Conservation (phyloP, 1,140 invertebrate genomes). For the Laupala kohalensis region DNA sequence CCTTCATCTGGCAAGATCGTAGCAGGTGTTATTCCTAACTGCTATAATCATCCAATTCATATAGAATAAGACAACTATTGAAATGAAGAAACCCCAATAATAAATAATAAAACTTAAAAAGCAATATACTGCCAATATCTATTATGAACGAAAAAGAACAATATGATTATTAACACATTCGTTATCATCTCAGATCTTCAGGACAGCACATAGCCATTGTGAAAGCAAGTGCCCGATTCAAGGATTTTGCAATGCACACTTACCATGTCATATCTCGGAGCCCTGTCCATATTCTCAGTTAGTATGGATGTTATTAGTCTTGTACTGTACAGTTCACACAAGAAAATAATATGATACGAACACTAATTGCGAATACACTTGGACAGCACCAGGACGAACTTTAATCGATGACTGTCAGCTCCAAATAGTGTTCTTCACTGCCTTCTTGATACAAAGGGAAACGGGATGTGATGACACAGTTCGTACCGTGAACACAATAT, state of each 20-base stretch:
- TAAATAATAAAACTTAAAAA: too few species aligned
- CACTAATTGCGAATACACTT: not conserved
- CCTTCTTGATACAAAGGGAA: not conserved
- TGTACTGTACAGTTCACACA: not conserved
- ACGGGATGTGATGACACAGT: too few species aligned
- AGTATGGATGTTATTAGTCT: not conserved
- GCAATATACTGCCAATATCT: too few species aligned
- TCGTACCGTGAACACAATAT: too few species aligned
- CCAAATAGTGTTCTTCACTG: not conserved
- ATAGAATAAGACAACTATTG: too few species aligned
- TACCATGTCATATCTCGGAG: not conserved
- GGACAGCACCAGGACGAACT: not conserved
- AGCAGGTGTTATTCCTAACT: too few species aligned
- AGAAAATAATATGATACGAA: not conserved
- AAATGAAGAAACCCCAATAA: too few species aligned
- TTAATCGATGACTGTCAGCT: not conserved
- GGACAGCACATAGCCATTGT: not conserved
- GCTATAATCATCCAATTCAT: too few species aligned
- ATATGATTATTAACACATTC: too few species aligned
- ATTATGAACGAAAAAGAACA: too few species aligned
- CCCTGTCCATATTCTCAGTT: not conserved
- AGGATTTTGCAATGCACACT: not conserved
- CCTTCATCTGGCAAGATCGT: not conserved
- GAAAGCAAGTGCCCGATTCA: not conserved
- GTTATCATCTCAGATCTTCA: not conserved